Base-by-base conservation (phyloP, 2,888 invertebrate species). In the Plebejus melissa region DNA sequence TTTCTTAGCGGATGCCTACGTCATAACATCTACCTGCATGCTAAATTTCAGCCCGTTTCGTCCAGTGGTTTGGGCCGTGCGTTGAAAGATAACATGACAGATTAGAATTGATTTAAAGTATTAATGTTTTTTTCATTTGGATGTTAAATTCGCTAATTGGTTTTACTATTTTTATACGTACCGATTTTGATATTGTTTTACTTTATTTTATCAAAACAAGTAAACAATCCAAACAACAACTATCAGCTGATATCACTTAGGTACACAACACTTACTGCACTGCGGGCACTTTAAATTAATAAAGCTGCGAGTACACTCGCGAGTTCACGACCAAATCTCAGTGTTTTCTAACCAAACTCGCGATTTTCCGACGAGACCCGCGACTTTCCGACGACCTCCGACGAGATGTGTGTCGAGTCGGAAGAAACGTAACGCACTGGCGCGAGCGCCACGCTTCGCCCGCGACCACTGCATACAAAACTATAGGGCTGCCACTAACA, bases 341-440 rank as follows among this genome's bases (percentile, higher is more conserved):
- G 36, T 60, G 60, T 36, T 65, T 32, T 65, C 65, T 32, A 32
- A 65, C 32, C 13, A 65, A 36, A 65, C 9, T 9, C 28, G 83
- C 81, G 77, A 82, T 83, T 76, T 69, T 69, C 22, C 54, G 69
- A 36, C 70, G 71, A 65, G 22, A 16, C 9, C 32, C 32, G 41
- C 76, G 76, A 77, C 77, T 80, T 82, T 81, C 79, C 82, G 82
- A 85, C 83, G 81, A 79, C 82, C 74, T 74, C 76, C 75, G 81
- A 83, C 84, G 5, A 65, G 84, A 84, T 88, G 90, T 89, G 89
- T 87, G 86, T 83, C 85, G 83, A 84, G 87, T 88, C 86, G 89
- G 90, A 90, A 88, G 88, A 88, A 85, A 83, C 82, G 83, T 82
- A 84, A 86, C 88, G 86, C 84, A 91, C 90, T 91, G 90, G 81